Base-by-base conservation (phyloP, 2,113 vertebrate genomes). In the Paradoxurus hermaphroditus region DNA sequence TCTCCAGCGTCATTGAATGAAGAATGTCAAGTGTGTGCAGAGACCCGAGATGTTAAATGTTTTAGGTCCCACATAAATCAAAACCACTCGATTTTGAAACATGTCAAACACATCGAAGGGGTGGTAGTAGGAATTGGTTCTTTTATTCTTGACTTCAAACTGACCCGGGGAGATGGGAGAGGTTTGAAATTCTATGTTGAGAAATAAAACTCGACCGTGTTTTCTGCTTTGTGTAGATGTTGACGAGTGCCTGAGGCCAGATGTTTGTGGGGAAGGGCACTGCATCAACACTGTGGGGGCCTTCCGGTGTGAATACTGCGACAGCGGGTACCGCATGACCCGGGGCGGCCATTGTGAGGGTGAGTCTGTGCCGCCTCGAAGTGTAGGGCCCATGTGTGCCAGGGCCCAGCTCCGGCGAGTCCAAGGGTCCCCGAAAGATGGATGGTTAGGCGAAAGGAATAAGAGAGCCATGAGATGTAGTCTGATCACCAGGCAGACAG, bases 211-310 rank as follows among this genome's bases (percentile, higher is more conserved):
- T 5, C 0, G 7, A 16, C 27, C 0, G 0, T 65, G 10, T 84
- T 89, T 96, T 44, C 77, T 96, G 72, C 62, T 88, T 97, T 5
- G 25, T 8, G 11, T 65, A 99, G 99, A 99, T 97, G 98, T 99
- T 90, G 98, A 99, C 73, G 99, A 99, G 97, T 99, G 99, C 91
- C 97, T 98, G 95, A 97, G 98, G 93, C 98, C 99, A 1, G 97
- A 98, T 3, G 94, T 97, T 36, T 99, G 99, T 0, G 99, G 98
- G 29, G 98, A 99, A 59, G 99, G 99, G 2, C 98, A 98, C 70
- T 99, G 99, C 93, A 16, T 99, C 96, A 99, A 99, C 95, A 99
- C 99, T 0, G 3, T 97, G 77, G 99, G 99, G 13, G 99, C 99
- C 3, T 99, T 98, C 97, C 98, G 97, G 56, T 99, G 99, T 86